Evolutionary conservation across 2,797 vertebrate species (phyloP).

Genomic region (Ceryle rudis): DNA sequence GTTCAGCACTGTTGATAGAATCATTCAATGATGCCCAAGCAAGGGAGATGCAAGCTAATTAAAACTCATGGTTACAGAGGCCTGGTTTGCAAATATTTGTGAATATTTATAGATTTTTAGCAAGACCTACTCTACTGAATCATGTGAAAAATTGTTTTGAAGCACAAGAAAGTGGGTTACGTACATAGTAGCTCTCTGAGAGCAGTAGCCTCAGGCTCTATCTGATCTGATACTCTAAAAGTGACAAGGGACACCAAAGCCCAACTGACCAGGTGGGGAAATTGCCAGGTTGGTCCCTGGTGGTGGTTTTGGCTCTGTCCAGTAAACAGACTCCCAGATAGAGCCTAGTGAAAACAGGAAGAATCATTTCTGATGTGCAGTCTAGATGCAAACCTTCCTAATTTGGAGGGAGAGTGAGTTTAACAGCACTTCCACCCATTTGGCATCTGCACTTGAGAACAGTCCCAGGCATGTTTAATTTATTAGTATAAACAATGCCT

Average conservation of each 20-base stretch:
- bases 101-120: conserved; percentile 28
- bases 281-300: neutral
- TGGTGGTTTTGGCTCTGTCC: neutral
- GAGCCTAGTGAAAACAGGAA: neutral
- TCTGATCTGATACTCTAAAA: neutral
- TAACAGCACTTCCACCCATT: neutral
- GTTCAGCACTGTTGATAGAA: neutral
- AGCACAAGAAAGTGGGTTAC: neutral
- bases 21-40: neutral
- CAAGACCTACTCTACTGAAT: neutral
- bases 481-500: neutral
- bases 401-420: neutral
- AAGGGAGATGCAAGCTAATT: neutral
- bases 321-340: neutral
- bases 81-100: neutral
- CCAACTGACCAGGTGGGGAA: neutral
- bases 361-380: neutral
- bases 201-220: neutral
- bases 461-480: neutral
- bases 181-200: neutral
- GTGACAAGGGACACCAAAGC: neutral
- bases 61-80: neutral
- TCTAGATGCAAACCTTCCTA: neutral
- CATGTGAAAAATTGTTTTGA: neutral
- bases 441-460: neutral